A percentile compares a stretch with the other conserved stretches of the same genome.
These are phyloP conservation scores for Oenanthe oenanthe DNA, from an alignment of 2,113 vertebrate species.

Conservation along the genomic window DNA sequence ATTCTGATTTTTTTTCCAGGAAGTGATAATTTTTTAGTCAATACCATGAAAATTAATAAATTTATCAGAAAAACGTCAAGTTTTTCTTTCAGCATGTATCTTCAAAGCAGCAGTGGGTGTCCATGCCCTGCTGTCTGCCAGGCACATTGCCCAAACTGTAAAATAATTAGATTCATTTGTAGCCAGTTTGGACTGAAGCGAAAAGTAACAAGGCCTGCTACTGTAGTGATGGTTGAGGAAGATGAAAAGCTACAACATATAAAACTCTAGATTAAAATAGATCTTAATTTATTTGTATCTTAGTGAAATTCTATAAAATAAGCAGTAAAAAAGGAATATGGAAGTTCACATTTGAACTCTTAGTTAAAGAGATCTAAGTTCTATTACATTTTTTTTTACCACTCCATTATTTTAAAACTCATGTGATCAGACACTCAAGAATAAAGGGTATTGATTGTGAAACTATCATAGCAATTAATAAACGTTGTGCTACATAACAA, in stretches of 20 bases:
- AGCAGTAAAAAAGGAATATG: background rate
- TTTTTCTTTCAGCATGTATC: slow-evolving; percentile 3
- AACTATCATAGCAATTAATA: background rate
- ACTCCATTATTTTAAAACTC: background rate
- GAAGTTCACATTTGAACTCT: background rate
- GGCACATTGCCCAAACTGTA: slow-evolving; percentile 55
- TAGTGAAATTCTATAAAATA: background rate
- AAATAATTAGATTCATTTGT: slow-evolving; percentile 71
- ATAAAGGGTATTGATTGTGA: background rate
- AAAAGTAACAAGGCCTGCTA: slow-evolving; percentile 32
- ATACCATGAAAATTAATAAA: slow-evolving; percentile 16
- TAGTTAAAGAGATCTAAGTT: background rate
- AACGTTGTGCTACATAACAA: background rate
- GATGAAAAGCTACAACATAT: background rate
- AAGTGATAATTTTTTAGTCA: slow-evolving; percentile 14
- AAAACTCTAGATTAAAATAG: background rate
- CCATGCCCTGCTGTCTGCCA: slow-evolving; percentile 50
- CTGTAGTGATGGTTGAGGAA: background rate
- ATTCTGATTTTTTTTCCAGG: background rate
- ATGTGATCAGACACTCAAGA: background rate
- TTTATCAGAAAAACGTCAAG: slow-evolving; percentile 27
- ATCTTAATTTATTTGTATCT: background rate
- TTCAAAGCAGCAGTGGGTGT: slow-evolving; percentile 35
- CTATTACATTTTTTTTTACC: background rate
- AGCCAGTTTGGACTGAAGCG: slow-evolving; percentile 39